Evolutionary conservation across 2,797 vertebrate genomes (phyloP), one percentile per base, ranked within the genome.

Genomic region (Rhynchonycteris naso): DNA sequence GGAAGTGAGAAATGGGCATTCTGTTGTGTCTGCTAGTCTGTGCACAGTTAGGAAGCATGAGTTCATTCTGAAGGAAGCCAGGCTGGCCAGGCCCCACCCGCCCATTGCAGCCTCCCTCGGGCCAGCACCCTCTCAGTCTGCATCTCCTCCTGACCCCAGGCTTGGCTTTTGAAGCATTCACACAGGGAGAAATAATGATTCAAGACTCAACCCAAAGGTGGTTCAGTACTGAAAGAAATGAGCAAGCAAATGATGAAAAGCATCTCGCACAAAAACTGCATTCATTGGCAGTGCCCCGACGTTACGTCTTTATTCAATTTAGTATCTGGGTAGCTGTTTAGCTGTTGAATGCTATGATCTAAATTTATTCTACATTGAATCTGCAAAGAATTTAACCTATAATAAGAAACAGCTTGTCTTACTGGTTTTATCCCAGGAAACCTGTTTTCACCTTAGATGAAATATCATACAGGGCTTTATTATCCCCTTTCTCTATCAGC

Each of bases 291-390:
- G 52, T 43, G 43, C 28, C 38, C 50, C 38, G 78, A 82, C 12
- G 10, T 82, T 71, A 66, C 72, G 28, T 66, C 96, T 92, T 79
- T 93, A 96, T 92, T 97, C 96, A 92, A 4, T 96, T 97, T 95
- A 69, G 66, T 76, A 68, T 54, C 83, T 81, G 21, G 78, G 30
- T 78, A 91, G 80, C 76, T 96, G 68, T 92, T 95, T 94, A 94
- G 90, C 56, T 72, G 52, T 75, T 90, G 74, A 79, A 72, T 96
- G 74, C 56, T 88, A 83, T 66, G 58, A 88, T 92, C 93, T 96
- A 95, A 97, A 95, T 95, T 82, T 92, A 95, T 93, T 90, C 91
- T 90, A 7, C 68, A 43, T 58, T 56, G 80, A 93, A 85, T 85
- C 72, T 96, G 80, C 66, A 78, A 95, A 91, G 52, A 88, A 28